Evolutionary conservation across 2,113 vertebrate species (phyloP), one percentile per base, ranked within the genome.

Genomic region (Daphoenositta chrysoptera): DNA sequence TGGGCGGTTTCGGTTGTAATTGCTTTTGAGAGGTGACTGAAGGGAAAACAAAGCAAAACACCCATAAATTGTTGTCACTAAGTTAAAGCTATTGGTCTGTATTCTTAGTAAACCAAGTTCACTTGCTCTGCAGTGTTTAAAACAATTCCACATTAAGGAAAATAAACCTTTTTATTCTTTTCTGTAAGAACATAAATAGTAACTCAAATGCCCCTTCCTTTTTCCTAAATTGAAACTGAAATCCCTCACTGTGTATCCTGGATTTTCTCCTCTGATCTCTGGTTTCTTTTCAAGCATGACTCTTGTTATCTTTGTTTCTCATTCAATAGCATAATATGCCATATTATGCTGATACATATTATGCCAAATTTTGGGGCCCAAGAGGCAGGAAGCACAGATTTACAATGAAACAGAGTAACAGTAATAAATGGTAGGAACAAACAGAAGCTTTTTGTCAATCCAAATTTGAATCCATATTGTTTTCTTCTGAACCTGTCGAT

Each of bases 1-100:
- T 87, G 51, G 75, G 88, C 0, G 1, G 77, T 73, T 90, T 97
- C 86, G 70, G 80, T 69, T 82, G 72, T 81, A 90, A 42, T 0
- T 76, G 71, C 83, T 95, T 93, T 88, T 87, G 85, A 90, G 96
- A 97, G 68, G 65, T 58, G 68, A 90, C 71, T 87, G 81, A 92
- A 87, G 31, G 40, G 51, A 83, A 94, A 89, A 80, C 45, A 91
- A 91, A 94, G 60, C 69, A 58, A 89, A 86, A 83, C 57, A 61
- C 40, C 45, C 15, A 63, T 11, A 54, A 75, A 35, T 11, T 70
- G 45, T 61, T 83, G 15, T 77, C 30, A 69, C 24, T 56, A 76
- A 87, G 23, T 83, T 83, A 86, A 88, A 85, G n/a, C 39, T 58
- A 51, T 73, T 68, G 27, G 24, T 73, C 47, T 68, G 40, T 35